A percentile compares a stretch with the other conserved stretches of the same genome.
Conservation (phyloP, 1,140 invertebrate genomes). For the Drosophila persimilis region DNA sequence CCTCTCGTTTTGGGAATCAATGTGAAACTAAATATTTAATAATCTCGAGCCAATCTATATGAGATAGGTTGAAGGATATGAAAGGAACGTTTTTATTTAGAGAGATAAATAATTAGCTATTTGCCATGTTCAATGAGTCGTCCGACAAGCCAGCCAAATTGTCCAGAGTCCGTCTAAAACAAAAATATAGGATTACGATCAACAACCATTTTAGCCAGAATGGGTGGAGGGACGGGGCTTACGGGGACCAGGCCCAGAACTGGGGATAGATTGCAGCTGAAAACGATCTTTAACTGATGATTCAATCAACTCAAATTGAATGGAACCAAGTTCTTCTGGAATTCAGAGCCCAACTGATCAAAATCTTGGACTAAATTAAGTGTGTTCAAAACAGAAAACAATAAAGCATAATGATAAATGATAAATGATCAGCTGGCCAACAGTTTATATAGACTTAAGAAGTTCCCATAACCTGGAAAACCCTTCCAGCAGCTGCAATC, state of each 20-base stretch:
- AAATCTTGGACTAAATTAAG: slow-evolving; percentile 12
- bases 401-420: slow-evolving; percentile 26
- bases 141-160: slow-evolving; percentile 29
- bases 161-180: slow-evolving; percentile 47
- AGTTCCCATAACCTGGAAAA: neutral
- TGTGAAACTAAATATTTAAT: neutral
- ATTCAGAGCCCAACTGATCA: too few relatives aligned
- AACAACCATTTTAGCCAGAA: slow-evolving; percentile 25
- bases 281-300: neutral
- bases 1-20: neutral
- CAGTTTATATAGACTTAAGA: slow-evolving; percentile 26
- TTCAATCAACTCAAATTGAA: too few relatives aligned
- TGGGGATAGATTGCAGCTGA: slow-evolving; percentile 1
- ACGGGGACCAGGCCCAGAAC: neutral
- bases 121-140: slow-evolving; percentile 34
- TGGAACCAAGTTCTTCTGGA: too few relatives aligned
- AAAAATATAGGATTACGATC: neutral
- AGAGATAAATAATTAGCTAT: slow-evolving; percentile 1
- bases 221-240: neutral
- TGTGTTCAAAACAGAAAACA: slow-evolving; percentile 23
- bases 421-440: slow-evolving; percentile 12
- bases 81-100: too few relatives aligned
- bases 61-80: too few relatives aligned
- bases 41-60: neutral
- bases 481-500: slow-evolving; percentile 5